Evolutionary conservation across 2,113 vertebrate species (phyloP).

Genomic region (Oreocharis arfaki): DNA sequence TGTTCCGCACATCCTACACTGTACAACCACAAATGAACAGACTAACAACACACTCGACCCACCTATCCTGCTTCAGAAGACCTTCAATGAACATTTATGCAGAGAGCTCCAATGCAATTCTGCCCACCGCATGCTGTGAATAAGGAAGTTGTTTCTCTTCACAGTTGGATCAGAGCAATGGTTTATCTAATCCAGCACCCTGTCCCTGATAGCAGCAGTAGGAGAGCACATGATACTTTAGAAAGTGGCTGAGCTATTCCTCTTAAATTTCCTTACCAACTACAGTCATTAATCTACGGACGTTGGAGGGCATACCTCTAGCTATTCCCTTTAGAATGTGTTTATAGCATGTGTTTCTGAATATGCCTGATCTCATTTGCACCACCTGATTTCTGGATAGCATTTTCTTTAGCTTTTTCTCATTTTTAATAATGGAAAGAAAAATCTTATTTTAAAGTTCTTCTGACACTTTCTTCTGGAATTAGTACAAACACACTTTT

Average conservation of each 20-base stretch:
- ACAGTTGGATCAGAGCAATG: not conserved
- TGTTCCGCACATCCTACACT: not conserved
- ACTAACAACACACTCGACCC: rapidly evolving
- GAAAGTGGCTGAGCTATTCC: not conserved
- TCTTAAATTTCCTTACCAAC: not conserved
- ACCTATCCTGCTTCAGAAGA: not conserved
- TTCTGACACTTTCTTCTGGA: not conserved
- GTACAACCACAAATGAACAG: not conserved
- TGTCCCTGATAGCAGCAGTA: not conserved
- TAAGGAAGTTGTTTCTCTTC: not conserved
- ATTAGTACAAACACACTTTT: not conserved
- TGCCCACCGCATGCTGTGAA: not conserved
- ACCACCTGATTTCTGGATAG: not conserved
- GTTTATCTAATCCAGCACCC: not conserved
- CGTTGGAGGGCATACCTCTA: not conserved
- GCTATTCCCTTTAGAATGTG: not conserved
- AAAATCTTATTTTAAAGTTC: not conserved
- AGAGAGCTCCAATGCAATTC: not conserved
- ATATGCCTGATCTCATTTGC: not conserved
- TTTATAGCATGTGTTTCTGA: not conserved
- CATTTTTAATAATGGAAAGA: not conserved
- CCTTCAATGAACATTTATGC: not conserved
- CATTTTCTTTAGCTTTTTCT: not conserved
- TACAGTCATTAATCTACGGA: not conserved
- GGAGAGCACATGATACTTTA: not conserved